Percentiles rank a stretch among this genome's conserved stretches.
Conservation (phyloP, 1,140 invertebrate species). For the Heterodera schachtii region DNA sequence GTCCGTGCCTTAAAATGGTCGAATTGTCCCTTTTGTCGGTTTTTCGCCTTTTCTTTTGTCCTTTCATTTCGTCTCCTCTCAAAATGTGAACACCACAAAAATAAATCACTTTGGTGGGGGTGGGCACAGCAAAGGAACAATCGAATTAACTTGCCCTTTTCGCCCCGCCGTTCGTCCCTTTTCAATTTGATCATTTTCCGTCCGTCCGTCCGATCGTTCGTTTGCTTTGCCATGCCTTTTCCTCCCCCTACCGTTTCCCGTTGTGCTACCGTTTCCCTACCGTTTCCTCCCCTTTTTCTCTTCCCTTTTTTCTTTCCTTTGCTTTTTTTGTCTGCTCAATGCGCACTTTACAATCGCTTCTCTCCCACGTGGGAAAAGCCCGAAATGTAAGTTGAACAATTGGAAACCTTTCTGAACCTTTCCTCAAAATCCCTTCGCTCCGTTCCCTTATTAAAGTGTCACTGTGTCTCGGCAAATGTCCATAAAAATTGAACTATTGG, state of each 20-base stretch:
- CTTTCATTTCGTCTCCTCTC: no score
- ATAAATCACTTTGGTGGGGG: not conserved
- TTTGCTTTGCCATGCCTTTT: no score
- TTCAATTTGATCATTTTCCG: not conserved
- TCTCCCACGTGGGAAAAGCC: slow-evolving; percentile 25
- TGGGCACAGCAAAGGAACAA: slow-evolving; percentile 4
- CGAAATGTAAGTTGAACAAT: slow-evolving; percentile 10
- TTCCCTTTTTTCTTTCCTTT: not conserved
- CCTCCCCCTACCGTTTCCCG: not conserved
- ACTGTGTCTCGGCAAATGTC: not conserved
- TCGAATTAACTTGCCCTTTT: not conserved
- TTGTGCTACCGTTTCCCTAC: not conserved
- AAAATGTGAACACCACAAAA: not conserved
- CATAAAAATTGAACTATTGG: slow-evolving; percentile 27
- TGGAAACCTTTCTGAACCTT: not conserved
- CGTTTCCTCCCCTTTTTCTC: not conserved
- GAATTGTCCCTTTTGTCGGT: no score
- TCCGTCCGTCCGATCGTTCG: no score
- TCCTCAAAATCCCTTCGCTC: not conserved
- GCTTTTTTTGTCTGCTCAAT: not conserved
- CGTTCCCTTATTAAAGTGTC: not conserved
- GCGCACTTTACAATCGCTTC: slow-evolving; percentile 21
- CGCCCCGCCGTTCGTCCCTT: not conserved
- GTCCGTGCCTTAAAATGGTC: no score
- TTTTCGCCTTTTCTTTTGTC: not conserved